Evolutionary conservation across 1,140 invertebrate genomes (phyloP).

Genomic region (Laodelphax striatellus): DNA sequence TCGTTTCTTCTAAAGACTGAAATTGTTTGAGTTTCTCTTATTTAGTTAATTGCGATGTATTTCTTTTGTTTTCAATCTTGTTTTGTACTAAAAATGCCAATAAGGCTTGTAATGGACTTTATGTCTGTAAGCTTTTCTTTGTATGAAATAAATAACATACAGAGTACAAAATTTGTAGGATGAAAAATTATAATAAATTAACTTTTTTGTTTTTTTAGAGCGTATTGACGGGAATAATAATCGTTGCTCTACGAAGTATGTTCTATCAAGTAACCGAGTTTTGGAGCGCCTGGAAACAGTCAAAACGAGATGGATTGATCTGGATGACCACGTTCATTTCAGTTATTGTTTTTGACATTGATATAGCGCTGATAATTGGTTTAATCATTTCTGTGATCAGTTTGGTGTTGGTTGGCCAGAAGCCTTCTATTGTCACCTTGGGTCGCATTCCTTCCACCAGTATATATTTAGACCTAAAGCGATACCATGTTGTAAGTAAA

Average conservation of each 20-base stretch:
- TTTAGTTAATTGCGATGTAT: too few species aligned
- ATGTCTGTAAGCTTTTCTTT: too few species aligned
- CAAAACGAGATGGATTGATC: not conserved
- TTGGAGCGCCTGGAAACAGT: slow-evolving; percentile 1
- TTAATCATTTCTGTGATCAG: not conserved
- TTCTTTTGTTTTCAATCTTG: too few species aligned
- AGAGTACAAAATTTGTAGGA: too few species aligned
- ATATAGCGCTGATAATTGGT: not conserved
- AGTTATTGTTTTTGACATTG: not conserved
- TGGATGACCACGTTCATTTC: not conserved
- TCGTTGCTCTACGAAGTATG: not conserved
- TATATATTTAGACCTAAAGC: not conserved
- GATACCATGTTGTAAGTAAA: not conserved
- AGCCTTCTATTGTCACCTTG: not conserved
- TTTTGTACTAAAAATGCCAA: too few species aligned
- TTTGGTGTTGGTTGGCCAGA: not conserved
- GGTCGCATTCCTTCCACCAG: not conserved
- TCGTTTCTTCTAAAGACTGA: too few species aligned
- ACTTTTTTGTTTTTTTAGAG: not conserved
- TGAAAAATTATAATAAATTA: too few species aligned
- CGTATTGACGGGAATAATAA: not conserved
- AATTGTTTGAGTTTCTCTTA: too few species aligned
- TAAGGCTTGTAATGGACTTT: too few species aligned
- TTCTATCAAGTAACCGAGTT: not conserved
- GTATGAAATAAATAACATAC: too few species aligned